phyloP scores from a whole-genome alignment of 1,140 invertebrate species.

The Drosophila triauraria region DNA sequence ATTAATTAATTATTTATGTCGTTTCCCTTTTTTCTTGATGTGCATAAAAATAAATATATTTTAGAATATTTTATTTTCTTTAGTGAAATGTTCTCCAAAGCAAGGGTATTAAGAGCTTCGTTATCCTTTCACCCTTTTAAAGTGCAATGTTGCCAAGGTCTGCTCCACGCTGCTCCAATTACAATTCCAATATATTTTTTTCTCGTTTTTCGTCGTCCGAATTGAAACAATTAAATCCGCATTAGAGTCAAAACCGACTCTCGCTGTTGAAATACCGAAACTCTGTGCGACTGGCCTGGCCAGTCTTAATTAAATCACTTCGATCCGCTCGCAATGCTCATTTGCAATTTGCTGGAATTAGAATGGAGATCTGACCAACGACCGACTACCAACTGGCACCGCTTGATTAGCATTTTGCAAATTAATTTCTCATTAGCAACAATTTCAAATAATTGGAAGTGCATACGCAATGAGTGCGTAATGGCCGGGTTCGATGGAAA shows the following conservation, averaged over 20 bases:
- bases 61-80: not conserved
- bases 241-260: slow-evolving; percentile 34
- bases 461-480: slow-evolving; percentile 64
- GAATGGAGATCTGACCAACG: slow-evolving; percentile 40
- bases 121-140: not conserved
- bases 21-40: not conserved
- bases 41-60: not conserved
- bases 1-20: not conserved
- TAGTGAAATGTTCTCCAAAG: not conserved
- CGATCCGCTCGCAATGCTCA: slow-evolving; percentile 33
- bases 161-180: slow-evolving; percentile 9
- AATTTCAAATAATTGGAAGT: slow-evolving; percentile 72
- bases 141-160: slow-evolving; percentile 6
- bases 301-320: slow-evolving; percentile 60
- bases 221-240: slow-evolving; percentile 61
- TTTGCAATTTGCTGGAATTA: slow-evolving; percentile 41
- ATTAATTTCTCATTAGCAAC: slow-evolving; percentile 78
- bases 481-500: slow-evolving; percentile 12
- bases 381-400: slow-evolving; percentile 24
- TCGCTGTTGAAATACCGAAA: slow-evolving; percentile 32
- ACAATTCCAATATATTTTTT: slow-evolving; percentile 8
- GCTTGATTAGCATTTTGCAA: slow-evolving; percentile 72
- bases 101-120: not conserved
- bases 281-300: slow-evolving; percentile 14
- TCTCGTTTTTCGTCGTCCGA: not conserved